phyloP scores from a whole-genome alignment of 2,113 vertebrate species.

The Sander lucioperca region DNA sequence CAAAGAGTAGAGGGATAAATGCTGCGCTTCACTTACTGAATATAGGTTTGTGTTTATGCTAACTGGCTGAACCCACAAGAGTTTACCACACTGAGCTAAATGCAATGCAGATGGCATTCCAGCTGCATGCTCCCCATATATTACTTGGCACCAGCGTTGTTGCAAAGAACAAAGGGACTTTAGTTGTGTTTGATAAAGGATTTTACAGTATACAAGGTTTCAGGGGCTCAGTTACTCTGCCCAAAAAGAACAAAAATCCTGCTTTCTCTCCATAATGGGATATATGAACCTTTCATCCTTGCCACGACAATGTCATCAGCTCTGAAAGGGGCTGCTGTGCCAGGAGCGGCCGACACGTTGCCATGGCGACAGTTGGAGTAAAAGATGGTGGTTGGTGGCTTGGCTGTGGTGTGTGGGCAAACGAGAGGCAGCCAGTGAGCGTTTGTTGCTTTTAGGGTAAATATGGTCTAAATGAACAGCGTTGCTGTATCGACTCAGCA shows the following conservation, averaged over 20 bases:
- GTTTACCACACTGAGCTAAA: slow-evolving; percentile 4
- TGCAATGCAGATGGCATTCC: slow-evolving; percentile 30
- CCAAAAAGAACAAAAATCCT: background rate
- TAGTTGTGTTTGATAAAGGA: background rate
- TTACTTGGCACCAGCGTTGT: background rate
- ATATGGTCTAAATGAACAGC: slow-evolving; percentile 52
- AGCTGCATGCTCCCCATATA: background rate
- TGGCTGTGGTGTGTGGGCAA: slow-evolving; percentile 62
- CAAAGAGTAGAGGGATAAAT: background rate
- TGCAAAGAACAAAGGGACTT: background rate
- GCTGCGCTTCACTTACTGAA: background rate
- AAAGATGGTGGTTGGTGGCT: slow-evolving; percentile 62
- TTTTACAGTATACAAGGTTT: slow-evolving; percentile 18
- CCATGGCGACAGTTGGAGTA: slow-evolving; percentile 68
- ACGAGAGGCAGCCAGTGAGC: slow-evolving; percentile 35
- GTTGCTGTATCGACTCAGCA: slow-evolving; percentile 24
- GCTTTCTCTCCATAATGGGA: slow-evolving; percentile 26
- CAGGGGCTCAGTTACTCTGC: slow-evolving; percentile 4
- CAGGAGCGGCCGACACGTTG: slow-evolving; percentile 64
- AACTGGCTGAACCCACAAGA: background rate
- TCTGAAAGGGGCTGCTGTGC: slow-evolving; percentile 50
- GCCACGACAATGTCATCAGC: slow-evolving; percentile 74
- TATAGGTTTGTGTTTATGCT: background rate
- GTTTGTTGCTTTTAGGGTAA: slow-evolving; percentile 60
- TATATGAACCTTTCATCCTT: slow-evolving; percentile 64